Evolutionary conservation across 1,140 invertebrate species (phyloP), one percentile per base, ranked within the genome.

Genomic region (Ostrea edulis): DNA sequence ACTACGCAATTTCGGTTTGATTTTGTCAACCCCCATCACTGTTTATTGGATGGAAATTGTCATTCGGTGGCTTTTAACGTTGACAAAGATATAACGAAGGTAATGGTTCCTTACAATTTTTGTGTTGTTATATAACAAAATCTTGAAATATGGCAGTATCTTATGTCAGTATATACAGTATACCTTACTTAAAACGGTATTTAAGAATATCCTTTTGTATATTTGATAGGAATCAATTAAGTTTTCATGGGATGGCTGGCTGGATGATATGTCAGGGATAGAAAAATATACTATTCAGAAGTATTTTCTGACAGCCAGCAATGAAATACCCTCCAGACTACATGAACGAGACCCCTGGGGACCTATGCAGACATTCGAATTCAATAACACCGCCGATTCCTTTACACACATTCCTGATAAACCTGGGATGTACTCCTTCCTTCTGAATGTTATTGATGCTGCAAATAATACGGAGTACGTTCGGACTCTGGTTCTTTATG

Each of bases 391-490:
- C 25, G 7, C 53, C 11, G 11, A 11, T 25, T 55, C 29, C 3
- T 35, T 35, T 62, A 55, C 53, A 14, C 11, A 35, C 29, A 62
- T 22, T 22, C 83, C 83, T 0, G 8, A 22, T 11, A 11, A 55
- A 17, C 83, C 54, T 14, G 83, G 83, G 9, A 85, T 85, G 83
- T 85, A 62, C 20, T 85, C 83, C 8, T 35, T 25, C 9, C 22
- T 85, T 17, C 35, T 85, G 20, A 35, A 85, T 35, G 83, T 85
- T 5, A 62, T 35, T 1, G 83, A 85, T 29, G 2, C 51, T 2
- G 83, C 83, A 35, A 85, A 85, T 35, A 85, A 85, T 29, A 85
- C 83, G 3, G 55, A 58, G 20, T 85, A 25, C 29, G 83, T 54
- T 1, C 8, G 54, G 14, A 54, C n/a, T 29, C 54, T 85, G 58